These are phyloP conservation scores for Perodicticus potto DNA, from an alignment of 2,797 vertebrate species.

Conservation along the genomic window DNA sequence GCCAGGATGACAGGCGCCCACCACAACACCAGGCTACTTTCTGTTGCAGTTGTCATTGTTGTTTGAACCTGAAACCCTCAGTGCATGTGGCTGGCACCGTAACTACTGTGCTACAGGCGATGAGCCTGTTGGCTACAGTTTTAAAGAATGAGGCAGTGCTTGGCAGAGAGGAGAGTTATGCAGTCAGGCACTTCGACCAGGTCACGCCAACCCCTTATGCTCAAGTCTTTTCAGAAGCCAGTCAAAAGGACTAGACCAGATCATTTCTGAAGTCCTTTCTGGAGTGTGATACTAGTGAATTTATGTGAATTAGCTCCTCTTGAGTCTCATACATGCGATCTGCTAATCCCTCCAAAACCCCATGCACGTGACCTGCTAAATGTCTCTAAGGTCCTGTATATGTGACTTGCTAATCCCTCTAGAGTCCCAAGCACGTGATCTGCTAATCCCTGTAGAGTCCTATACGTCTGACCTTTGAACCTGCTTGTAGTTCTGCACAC, in stretches of 20 bases:
- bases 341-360: neutral
- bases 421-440: neutral
- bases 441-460: neutral
- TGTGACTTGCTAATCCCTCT: neutral
- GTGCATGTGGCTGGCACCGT: too few relatives aligned
- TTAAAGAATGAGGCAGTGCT: neutral
- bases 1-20: too few relatives aligned
- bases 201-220: neutral
- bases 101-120: too few relatives aligned
- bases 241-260: neutral
- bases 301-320: neutral
- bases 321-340: neutral
- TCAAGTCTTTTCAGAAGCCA: neutral
- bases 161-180: neutral
- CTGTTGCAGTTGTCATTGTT: too few relatives aligned
- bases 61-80: too few relatives aligned
- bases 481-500: neutral
- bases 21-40: too few relatives aligned
- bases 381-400: neutral
- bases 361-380: neutral
- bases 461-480: neutral
- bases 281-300: neutral
- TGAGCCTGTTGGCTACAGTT: neutral
- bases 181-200: neutral
- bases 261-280: neutral